Evolutionary conservation across 2,888 invertebrate genomes (phyloP), one percentile per base, ranked within the genome.

Genomic region (Willowsia nigromaculata): DNA sequence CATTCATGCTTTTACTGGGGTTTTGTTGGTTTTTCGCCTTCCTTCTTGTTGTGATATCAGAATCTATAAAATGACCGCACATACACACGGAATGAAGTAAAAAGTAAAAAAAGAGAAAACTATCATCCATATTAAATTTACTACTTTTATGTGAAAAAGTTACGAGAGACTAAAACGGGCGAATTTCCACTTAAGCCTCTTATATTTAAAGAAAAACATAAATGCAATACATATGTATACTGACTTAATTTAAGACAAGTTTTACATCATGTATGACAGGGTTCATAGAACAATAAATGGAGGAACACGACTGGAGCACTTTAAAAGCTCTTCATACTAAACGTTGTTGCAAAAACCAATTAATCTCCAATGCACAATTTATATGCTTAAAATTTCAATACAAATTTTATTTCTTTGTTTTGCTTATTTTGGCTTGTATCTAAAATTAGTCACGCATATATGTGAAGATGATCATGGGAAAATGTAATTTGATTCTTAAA

Each of bases 121-220:
- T 62, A 81, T 62, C 62, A 88, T 76, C 87, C 87, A 88, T 88
- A 88, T 88, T 88, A 71, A 88, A 88, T 88, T 88, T 81, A 82
- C 59, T 82, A 59, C 74, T 82, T 82, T 88, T 82, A 88, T 88
- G 87, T 81, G 87, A 50, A 27, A 88, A 88, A 88, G 87, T 88
- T 88, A 88, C 87, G 87, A 82, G 81, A 82, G 71, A 74, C 74
- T 88, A 74, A 85, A 85, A 85, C 78, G 65, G 78, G 59, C 56
- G 65, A 85, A 85, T 78, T 85, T 85, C 62, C 65, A 62, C 78
- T 65, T 78, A 85, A 62, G 65, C 85, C 33, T 78, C 33, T 85
- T 43, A 59, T 65, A 85, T 76, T 76, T 59, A 40, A 40, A 62
- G 76, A 43, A 47, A 3, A 47, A 62, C 30, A 13, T 25, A 56